Percentiles rank a stretch among this genome's conserved stretches.
These are phyloP conservation scores for Gnathonemus echidnorhynchus DNA, from an alignment of 2,113 vertebrate genomes.

Conservation along the genomic window DNA sequence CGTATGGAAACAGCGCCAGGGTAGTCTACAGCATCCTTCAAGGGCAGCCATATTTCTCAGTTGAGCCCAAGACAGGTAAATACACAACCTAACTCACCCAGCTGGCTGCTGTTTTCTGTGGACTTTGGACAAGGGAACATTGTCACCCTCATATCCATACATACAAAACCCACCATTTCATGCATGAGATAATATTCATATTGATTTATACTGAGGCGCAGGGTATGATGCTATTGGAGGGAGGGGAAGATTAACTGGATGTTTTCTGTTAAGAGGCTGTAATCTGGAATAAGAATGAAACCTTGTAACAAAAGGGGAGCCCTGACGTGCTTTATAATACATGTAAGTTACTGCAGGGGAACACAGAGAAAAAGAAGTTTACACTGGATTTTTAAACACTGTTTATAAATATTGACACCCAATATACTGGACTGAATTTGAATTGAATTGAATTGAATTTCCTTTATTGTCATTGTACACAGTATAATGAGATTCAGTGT, in stretches of 20 bases:
- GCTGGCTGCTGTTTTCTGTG: not conserved
- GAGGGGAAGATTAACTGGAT: not conserved
- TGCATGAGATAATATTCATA: not conserved
- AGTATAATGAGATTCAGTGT: not conserved
- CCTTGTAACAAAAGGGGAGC: not conserved
- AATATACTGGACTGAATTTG: not conserved
- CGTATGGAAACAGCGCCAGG: conserved; percentile 90
- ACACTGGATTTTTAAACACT: not conserved
- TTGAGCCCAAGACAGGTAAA: conserved; percentile 92
- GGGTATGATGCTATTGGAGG: not conserved
- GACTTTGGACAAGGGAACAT: not conserved
- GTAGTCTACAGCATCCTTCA: conserved; percentile 94
- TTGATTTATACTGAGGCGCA: not conserved
- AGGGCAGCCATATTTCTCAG: conserved; percentile 94
- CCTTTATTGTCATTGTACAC: not conserved
- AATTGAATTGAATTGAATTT: not conserved
- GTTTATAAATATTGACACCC: not conserved
- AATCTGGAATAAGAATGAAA: conserved; percentile 10
- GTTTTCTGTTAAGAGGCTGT: not conserved
- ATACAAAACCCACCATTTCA: not conserved
- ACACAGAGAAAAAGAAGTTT: not conserved
- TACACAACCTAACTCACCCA: not conserved
- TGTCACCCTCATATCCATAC: not conserved
- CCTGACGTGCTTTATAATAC: not conserved
- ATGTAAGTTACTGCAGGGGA: not conserved